Percentiles rank a stretch among this genome's conserved stretches.
These are phyloP conservation scores for Ametastegia equiseti DNA, from an alignment of 2,888 invertebrate genomes.

Conservation along the genomic window DNA sequence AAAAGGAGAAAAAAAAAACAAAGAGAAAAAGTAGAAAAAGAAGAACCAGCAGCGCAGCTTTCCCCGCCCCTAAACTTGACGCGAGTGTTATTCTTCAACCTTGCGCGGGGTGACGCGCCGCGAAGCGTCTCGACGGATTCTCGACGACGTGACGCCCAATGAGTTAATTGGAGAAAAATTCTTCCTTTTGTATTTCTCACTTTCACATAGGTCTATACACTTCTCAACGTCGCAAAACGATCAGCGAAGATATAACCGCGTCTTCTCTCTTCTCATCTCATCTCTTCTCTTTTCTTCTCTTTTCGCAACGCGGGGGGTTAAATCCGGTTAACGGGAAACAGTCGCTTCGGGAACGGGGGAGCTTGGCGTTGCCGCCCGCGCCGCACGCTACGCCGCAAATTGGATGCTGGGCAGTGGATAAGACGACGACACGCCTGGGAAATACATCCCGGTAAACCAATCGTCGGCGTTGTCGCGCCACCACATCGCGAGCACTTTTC, in stretches of 20 bases:
- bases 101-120: neutral
- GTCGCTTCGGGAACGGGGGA: constrained; percentile 65
- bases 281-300: neutral
- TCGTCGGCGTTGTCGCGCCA: constrained; percentile 40
- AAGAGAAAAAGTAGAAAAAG: neutral
- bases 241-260: neutral
- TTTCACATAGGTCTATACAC: neutral
- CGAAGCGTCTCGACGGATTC: no score
- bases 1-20: neutral
- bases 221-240: constrained; percentile 3
- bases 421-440: constrained; percentile 68
- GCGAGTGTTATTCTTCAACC: neutral
- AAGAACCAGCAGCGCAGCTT: neutral
- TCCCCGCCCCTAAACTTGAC: constrained; percentile 12
- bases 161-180: constrained; percentile 10
- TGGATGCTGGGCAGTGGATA: constrained; percentile 58
- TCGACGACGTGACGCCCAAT: no score
- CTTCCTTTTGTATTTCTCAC: neutral
- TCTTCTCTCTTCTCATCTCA: neutral
- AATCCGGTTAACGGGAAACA: constrained; percentile 70
- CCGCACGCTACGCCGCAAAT: constrained; percentile 55
- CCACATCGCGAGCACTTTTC: neutral
- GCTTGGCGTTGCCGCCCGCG: no score
- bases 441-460: constrained; percentile 68
- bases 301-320: constrained; percentile 57